Evolutionary conservation across 1,140 invertebrate species (phyloP), one percentile per base, ranked within the genome.

Genomic region (Bradynema listronoti): DNA sequence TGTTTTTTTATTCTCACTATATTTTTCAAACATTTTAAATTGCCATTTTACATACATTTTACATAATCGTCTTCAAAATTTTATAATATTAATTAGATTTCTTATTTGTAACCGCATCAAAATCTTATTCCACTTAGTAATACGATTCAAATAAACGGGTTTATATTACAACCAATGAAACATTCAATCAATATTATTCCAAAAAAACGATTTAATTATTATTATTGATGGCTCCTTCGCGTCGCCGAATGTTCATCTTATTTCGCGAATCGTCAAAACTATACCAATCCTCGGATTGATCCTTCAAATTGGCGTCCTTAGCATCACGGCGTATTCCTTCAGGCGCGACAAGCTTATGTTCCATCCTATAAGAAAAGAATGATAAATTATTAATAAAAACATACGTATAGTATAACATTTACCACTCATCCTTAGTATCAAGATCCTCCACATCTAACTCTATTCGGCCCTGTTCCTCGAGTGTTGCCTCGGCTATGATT

Each of bases 261-360:
- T 96, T 95, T 68, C 92, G 82, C 0, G 94, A 93, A 82, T 75
- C 72, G 47, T 46, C 60, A 6, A 34, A 47, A 4, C 55, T 50
- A 50, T 68, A 68, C 88, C 92, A 91, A 78, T 96, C 91, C 69
- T 90, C 87, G 55, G 86, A 84, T 29, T 74, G 60, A 4, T 82
- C 75, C 78, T 90, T 91, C 3, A 86, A 88, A 68, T 89, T 95
- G 0, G 93, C 93, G 83, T 98, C 94, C 78, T 92, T 90, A 0
- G 93, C 93, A 52, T 91, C 84, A 0, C 80, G 82, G 59, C 85
- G 84, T 7, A 87, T 85, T 63, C 89, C 86, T 76, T 89, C 91
- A 11, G 84, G 81, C 9, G 74, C 74, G 29, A 75, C 54, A 36
- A 97, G 80, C 34, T 84, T 84, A 75, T 92, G 89, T 3, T 83